Evolutionary conservation across 2,888 invertebrate genomes (phyloP), one percentile per base, ranked within the genome.

Genomic region (Clitarchus hookeri): DNA sequence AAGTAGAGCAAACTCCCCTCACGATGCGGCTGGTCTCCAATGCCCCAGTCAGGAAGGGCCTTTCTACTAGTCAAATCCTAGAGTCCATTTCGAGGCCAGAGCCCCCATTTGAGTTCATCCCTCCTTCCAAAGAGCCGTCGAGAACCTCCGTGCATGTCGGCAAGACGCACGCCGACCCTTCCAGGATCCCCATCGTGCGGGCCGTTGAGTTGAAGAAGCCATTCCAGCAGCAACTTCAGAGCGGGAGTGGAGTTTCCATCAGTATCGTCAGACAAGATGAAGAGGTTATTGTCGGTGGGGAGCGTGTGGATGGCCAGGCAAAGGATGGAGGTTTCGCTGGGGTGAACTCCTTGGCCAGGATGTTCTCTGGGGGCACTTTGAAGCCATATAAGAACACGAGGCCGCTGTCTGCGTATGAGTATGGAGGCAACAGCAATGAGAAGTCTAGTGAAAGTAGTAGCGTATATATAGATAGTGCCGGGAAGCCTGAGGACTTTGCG

Each of bases 121-220:
- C 85, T 48, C 65, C 80, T n/a, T 25, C 85, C 85, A 85, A 85
- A 85, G 85, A 85, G 48, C 25, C 53, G 16, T 12, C 48, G 44
- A 84, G 26, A 54, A 78, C 84, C 36, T 44, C 44, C 19, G 36
- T 82, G 82, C 82, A 36, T 9, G 82, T 82, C 0, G 44, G 27
- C 82, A 13, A 19, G 44, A 44, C 82, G 8, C 48, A 89, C 86
- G 90, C 90, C 80, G 92, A 91, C 87, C 90, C 91, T 26, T 91
- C 92, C 4, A 89, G 92, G 85, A 91, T 92, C 77, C 93, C 93
- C 44, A 91, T 93, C 25, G 93, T 93, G 12, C 89, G 92, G 88
- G 91, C 92, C 6, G 93, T 93, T 0, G 93, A 93, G 89, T 90
- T 93, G 27, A 93, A 93, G 88, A 93, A 93, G 89, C 90, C 91